Base-by-base conservation (phyloP, 2,888 invertebrate genomes). In the Chymomyza amoena region DNA sequence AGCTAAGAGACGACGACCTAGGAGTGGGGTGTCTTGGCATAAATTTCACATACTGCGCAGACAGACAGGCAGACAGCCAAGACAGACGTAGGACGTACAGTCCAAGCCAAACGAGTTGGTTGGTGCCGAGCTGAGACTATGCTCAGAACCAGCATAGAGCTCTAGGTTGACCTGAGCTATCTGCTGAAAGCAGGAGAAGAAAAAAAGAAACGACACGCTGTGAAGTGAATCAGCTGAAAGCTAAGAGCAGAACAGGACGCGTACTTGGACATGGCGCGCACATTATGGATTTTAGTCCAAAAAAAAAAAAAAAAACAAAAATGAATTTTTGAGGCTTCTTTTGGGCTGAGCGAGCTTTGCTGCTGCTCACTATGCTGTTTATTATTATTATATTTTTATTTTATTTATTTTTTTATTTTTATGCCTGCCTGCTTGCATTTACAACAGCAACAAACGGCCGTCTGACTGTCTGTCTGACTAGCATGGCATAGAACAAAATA, bases 401-500 rank as follows among this genome's bases (percentile, higher is more conserved):
- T 56, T 61, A 20, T 56, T 32, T 32, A 32, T 61, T 50, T 56
- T 61, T n/a, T 68, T 28, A 9, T 68, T 72, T 65, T 39, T 64
- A 57, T 72, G 71, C 62, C 54, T 68, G 52, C 45, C 28, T 64
- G 70, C 68, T 60, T 61, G 72, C 71, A 67, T 70, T 64, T 68
- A 79, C 39, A n/a, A 7, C 28, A 32, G 28, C 68, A 65, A 72
- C 77, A 68, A 64, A 66, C 64, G 68, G 63, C 68, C 66, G 57
- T 61, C 72, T 70, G 20, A 13, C 51, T 52, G n/a, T 20, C 28
- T 9, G 9, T n/a, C 32, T 57, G 59, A 57, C 61, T 61, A 76
- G 78, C 75, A 77, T 76, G 70, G 81, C 87, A 87, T 87, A 87
- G 84, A 81, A 86, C 82, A 82, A 87, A 88, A 87, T 87, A 86